Conservation (phyloP, 2,113 vertebrate species). For the Peromyscus leucopus region DNA sequence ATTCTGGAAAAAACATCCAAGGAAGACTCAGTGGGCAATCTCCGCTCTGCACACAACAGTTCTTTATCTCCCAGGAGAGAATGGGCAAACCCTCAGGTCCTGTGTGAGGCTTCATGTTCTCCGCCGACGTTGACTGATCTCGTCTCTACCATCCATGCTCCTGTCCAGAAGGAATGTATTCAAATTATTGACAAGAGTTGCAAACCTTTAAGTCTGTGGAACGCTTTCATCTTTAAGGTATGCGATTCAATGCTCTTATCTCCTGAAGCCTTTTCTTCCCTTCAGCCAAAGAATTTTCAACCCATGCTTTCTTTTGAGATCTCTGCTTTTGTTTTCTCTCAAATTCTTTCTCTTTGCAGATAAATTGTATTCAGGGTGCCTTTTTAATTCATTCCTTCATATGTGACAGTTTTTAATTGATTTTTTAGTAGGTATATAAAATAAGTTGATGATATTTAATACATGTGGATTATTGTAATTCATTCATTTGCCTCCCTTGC, state of each 20-base stretch:
- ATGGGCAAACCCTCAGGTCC: neutral
- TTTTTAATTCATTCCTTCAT: neutral
- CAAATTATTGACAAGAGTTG: slow-evolving; percentile 3
- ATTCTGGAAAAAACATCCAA: slow-evolving; percentile 1
- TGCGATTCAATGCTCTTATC: neutral
- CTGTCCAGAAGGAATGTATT: slow-evolving; percentile 34
- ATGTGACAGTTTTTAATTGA: neutral
- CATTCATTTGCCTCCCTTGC: neutral
- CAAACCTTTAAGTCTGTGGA: neutral
- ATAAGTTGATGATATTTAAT: neutral
- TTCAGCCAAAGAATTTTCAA: slow-evolving; percentile 29
- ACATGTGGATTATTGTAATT: neutral
- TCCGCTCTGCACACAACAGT: neutral
- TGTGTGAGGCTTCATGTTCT: neutral
- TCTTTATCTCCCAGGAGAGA: slow-evolving; percentile 1
- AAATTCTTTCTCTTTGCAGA: slow-evolving; percentile 47
- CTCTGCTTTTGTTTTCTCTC: slow-evolving; percentile 39
- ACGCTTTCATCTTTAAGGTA: neutral
- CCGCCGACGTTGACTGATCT: neutral
- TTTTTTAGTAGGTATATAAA: neutral
- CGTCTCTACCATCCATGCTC: neutral
- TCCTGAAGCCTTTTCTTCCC: neutral
- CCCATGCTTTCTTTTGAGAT: neutral
- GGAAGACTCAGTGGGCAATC: neutral
- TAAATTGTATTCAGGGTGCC: neutral